phyloP scores from a whole-genome alignment of 2,888 invertebrate species.

The Chromoteleia sp. region DNA sequence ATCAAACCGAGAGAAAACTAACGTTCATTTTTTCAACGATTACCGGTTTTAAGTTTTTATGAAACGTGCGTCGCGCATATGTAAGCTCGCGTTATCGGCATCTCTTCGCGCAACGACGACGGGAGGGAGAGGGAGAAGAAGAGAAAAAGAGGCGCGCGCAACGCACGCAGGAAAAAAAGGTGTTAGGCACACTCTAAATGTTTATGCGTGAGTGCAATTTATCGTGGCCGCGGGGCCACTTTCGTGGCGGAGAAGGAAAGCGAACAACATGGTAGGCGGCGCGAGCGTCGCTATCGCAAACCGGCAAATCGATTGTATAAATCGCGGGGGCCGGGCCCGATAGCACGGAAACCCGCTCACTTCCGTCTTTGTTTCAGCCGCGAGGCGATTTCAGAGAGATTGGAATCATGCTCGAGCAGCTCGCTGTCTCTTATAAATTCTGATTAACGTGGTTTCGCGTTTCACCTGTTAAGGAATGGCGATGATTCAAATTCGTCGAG shows the following conservation, averaged over 20 bases:
- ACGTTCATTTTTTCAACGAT: slow-evolving; percentile 33
- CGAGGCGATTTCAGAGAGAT: slow-evolving; percentile 39
- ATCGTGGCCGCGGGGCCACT: slow-evolving; percentile 47
- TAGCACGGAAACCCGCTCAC: slow-evolving; percentile 51
- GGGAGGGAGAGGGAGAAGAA: neutral
- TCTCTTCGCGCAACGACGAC: slow-evolving; percentile 21
- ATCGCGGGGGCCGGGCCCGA: slow-evolving; percentile 48
- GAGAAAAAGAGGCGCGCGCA: neutral
- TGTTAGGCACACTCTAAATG: slow-evolving; percentile 20
- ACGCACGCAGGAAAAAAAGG: slow-evolving; percentile 31
- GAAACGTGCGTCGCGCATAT: slow-evolving; percentile 13
- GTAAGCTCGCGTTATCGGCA: slow-evolving; percentile 38
- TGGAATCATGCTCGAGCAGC: slow-evolving; percentile 19
- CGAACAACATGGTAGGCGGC: slow-evolving; percentile 23
- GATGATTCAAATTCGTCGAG: slow-evolving; percentile 3
- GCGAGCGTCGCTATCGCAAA: slow-evolving; percentile 27
- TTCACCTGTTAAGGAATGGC: slow-evolving; percentile 37
- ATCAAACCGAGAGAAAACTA: slow-evolving; percentile 53
- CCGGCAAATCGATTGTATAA: slow-evolving; percentile 57
- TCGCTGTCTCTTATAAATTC: slow-evolving; percentile 23
- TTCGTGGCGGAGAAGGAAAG: slow-evolving; percentile 30
- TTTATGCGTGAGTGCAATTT: slow-evolving; percentile 47
- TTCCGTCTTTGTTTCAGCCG: slow-evolving; percentile 56
- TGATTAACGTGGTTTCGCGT: slow-evolving; percentile 49
- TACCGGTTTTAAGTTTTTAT: slow-evolving; percentile 61